phyloP scores from a whole-genome alignment of 2,888 invertebrate species.

The Ormyrus thymus region DNA sequence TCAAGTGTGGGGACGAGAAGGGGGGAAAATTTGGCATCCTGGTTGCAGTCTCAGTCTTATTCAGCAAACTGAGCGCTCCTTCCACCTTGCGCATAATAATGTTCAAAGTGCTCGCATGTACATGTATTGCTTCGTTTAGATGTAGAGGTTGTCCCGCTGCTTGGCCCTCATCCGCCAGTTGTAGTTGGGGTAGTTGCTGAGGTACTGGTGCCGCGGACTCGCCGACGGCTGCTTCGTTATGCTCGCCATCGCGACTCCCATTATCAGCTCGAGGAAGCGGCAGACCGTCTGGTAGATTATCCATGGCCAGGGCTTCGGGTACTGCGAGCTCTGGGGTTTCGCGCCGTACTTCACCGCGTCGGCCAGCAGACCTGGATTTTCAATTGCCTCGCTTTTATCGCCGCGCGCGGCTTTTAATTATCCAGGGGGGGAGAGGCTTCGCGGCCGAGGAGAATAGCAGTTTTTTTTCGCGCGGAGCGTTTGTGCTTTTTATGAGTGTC shows the following conservation, averaged over 20 bases:
- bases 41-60: conserved; percentile 38
- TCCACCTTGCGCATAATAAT: not conserved
- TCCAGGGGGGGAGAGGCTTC: too few relatives aligned
- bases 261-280: conserved; percentile 75
- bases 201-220: conserved; percentile 73
- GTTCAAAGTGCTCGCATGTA: not conserved
- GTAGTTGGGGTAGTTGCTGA: conserved; percentile 69
- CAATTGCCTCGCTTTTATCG: too few relatives aligned
- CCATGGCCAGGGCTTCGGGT: conserved; percentile 77
- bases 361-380: conserved; percentile 65
- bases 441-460: too few relatives aligned
- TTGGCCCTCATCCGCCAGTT: conserved; percentile 69
- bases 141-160: conserved; percentile 71
- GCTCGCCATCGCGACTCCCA: conserved; percentile 78
- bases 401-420: too few relatives aligned
- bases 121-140: conserved; percentile 62
- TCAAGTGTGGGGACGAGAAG: not conserved
- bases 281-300: conserved; percentile 77
- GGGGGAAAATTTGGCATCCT: conserved; percentile 29
- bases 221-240: conserved; percentile 77
- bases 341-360: conserved; percentile 65
- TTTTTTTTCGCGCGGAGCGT: too few relatives aligned
- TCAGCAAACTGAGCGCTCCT: conserved; percentile 14
- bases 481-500: too few relatives aligned
- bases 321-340: conserved; percentile 60